phyloP scores from a whole-genome alignment of 2,113 vertebrate species.

The Eptesicus fuscus region DNA sequence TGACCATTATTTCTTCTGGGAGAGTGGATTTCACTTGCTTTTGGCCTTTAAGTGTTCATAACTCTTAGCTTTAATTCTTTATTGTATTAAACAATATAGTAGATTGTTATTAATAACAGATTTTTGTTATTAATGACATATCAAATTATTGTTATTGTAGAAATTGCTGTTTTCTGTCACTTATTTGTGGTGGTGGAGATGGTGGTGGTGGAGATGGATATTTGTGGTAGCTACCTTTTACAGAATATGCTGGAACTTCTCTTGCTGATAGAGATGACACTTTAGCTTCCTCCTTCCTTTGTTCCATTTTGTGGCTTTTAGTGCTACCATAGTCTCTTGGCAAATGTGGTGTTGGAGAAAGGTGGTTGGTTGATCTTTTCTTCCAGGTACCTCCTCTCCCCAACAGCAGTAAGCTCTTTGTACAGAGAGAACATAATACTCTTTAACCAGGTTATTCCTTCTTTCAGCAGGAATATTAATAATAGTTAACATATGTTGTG shows the following conservation, averaged over 20 bases:
- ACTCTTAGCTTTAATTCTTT: background rate
- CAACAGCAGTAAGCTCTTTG: background rate
- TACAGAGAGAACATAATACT: background rate
- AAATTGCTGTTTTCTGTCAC: background rate
- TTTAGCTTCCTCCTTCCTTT: background rate
- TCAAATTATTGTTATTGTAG: background rate
- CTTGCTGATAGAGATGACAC: background rate
- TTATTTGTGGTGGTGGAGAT: background rate
- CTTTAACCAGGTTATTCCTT: background rate
- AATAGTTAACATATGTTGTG: background rate
- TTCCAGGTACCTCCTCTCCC: background rate
- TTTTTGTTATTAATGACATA: slow-evolving; percentile 11
- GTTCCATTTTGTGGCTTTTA: background rate
- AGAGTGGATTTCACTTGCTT: slow-evolving; percentile 25
- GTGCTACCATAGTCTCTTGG: background rate
- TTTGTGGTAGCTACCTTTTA: background rate
- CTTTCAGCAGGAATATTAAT: background rate
- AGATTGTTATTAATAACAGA: background rate
- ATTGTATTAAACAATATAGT: background rate
- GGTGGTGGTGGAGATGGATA: background rate
- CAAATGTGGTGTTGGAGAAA: background rate
- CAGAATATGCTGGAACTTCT: background rate
- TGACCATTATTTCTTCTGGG: background rate
- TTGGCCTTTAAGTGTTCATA: background rate
- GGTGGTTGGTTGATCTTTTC: background rate